These are phyloP conservation scores for Anarhynchus alexandrinus DNA, from an alignment of 2,113 vertebrate species.

Conservation along the genomic window DNA sequence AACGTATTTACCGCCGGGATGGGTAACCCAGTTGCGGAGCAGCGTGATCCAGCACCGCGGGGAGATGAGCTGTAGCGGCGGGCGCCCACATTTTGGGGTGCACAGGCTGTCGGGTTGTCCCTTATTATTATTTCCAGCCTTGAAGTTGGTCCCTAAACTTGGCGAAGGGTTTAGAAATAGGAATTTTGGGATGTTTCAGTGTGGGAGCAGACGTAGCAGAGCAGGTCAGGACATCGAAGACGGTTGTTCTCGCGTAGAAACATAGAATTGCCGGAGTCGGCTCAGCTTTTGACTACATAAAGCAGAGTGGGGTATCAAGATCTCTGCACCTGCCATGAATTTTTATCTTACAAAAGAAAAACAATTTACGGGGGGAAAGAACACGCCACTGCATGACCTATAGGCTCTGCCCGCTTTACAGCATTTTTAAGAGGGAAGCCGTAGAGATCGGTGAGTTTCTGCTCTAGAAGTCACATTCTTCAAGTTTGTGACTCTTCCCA, in stretches of 20 bases:
- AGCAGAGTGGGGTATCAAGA: fast-evolving
- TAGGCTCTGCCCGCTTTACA: fast-evolving
- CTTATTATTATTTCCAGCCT: not conserved
- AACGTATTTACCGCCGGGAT: not conserved
- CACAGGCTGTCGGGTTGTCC: not conserved
- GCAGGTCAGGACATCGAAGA: fast-evolving
- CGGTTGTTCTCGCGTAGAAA: fast-evolving
- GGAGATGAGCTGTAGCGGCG: not conserved
- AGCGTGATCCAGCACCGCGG: not conserved
- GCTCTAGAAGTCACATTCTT: not conserved
- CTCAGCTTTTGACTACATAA: not conserved
- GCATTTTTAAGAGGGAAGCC: not conserved
- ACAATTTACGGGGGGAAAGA: fast-evolving
- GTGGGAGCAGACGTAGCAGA: fast-evolving
- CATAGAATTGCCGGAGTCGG: fast-evolving
- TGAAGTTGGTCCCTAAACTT: not conserved
- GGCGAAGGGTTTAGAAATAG: fast-evolving
- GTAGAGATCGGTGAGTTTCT: fast-evolving
- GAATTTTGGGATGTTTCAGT: fast-evolving
- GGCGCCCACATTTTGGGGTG: not conserved
- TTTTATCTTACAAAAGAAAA: fast-evolving
- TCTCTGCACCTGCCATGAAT: fast-evolving
- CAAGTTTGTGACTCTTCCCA: not conserved
- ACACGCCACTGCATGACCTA: fast-evolving
- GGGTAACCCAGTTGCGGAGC: not conserved